Base-by-base conservation (phyloP, 2,888 invertebrate genomes). In the Calliopum simillimum region DNA sequence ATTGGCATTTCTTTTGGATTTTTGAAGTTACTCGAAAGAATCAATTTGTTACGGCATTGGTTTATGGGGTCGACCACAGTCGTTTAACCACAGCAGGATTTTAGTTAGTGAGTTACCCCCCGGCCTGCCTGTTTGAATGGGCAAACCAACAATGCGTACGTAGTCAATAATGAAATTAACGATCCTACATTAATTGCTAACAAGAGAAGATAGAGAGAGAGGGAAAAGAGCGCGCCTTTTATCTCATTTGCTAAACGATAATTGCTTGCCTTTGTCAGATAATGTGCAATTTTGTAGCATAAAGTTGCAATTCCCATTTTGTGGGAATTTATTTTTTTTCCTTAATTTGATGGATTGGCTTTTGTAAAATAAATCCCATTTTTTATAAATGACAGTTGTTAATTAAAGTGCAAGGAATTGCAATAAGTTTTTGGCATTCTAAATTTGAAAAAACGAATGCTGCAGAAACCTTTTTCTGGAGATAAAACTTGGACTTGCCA, bases 41-140 rank as follows among this genome's bases (percentile, higher is more conserved):
- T 75, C 68, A 71, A 77, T 77, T 77, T 65, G 76, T 71, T 70
- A 58, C 75, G 74, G 56, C 68, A 68, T 53, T 65, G 75, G 73
- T 73, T 74, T 75, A 73, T 73, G 73, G 71, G 74, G 77, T 77
- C 73, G 72, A 76, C 76, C 76, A 73, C 76, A 76, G 71, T 73
- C 71, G 59, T 51, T 65, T 69, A 70, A 70, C 70, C 71, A 66
- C 70, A 70, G 72, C 69, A 33, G 73, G 58, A 55, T 51, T 47
- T 46, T 47, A 49, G 33, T 63, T 66, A 46, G 70, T 66, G 61
- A 61, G 68, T 19, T 47, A 43, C 13, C 5, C 16, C 19, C 19
- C n/a, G 19, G 56, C 46, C 16, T 62, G 53, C 16, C 46, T 58
- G 13, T n/a, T n/a, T n/a, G n/a, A 25, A n/a, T 13, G 21, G 16